Evolutionary conservation across 2,888 invertebrate species (phyloP).

Genomic region (Hecatera dysodea): DNA sequence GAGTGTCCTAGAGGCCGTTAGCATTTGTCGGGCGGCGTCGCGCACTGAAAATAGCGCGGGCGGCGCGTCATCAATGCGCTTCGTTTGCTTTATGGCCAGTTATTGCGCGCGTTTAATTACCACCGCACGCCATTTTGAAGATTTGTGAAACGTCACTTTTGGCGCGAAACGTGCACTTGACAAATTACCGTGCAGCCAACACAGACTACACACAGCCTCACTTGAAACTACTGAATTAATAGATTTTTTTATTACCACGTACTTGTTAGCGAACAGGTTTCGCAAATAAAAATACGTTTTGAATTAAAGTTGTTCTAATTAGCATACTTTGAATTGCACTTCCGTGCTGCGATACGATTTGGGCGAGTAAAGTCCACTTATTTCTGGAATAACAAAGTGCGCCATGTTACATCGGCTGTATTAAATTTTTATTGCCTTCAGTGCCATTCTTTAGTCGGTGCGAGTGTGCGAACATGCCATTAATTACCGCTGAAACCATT

Average conservation of each 20-base stretch:
- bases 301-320: conserved; percentile 75
- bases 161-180: conserved; percentile 83
- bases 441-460: conserved; percentile 84
- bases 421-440: conserved; percentile 85
- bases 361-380: conserved; percentile 73
- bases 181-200: conserved; percentile 73
- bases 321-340: conserved; percentile 76
- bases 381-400: conserved; percentile 81
- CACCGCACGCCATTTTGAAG: conserved; percentile 83
- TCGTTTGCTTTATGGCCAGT: conserved; percentile 87
- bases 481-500: conserved; percentile 87
- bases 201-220: conserved; percentile 60
- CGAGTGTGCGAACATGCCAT: conserved; percentile 84
- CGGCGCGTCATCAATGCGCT: conserved; percentile 87
- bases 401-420: conserved; percentile 82
- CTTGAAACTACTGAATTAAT: conserved; percentile 61
- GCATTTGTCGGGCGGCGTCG: conserved; percentile 89
- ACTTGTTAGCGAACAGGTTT: conserved; percentile 60
- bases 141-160: conserved; percentile 87
- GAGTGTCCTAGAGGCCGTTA: conserved; percentile 90
- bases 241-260: conserved; percentile 62
- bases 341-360: conserved; percentile 75
- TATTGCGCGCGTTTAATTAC: conserved; percentile 89
- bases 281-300: conserved; percentile 63
- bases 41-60: conserved; percentile 86